Conservation (phyloP, 2,888 invertebrate genomes). For the Meiosimyza decipiens region DNA sequence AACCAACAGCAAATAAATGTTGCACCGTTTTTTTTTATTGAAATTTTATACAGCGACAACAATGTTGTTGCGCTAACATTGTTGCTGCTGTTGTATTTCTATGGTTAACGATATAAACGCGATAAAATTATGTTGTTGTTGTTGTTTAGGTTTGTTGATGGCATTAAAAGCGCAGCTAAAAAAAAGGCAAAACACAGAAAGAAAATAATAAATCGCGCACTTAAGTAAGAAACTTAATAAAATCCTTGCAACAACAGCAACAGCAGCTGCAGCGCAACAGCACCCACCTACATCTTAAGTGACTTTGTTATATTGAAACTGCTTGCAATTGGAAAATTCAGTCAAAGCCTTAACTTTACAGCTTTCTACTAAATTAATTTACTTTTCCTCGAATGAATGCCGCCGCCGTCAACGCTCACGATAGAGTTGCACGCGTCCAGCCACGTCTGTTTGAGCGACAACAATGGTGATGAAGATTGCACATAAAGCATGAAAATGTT, state of each 20-base stretch:
- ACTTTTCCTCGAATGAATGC: conserved; percentile 54
- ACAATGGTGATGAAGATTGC: conserved; percentile 40
- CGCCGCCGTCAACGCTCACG: conserved; percentile 15
- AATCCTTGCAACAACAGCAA: conserved; percentile 25
- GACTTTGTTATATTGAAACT: conserved; percentile 24
- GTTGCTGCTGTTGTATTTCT: conserved; percentile 31
- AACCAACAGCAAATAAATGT: too few relatives aligned
- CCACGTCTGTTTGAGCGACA: conserved; percentile 31
- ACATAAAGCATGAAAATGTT: conserved; percentile 11
- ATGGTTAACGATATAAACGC: conserved; percentile 44
- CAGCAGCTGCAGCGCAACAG: conserved; percentile 6
- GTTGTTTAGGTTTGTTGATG: conserved; percentile 34
- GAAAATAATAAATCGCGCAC: too few relatives aligned
- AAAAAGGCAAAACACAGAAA: too few relatives aligned
- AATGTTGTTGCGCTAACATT: conserved; percentile 29
- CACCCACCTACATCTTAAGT: not conserved
- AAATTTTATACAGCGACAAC: conserved; percentile 34
- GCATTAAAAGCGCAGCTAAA: conserved; percentile 31
- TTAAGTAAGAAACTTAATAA: conserved; percentile 11
- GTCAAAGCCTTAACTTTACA: conserved; percentile 61
- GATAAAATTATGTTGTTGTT: conserved; percentile 36
- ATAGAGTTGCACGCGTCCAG: conserved; percentile 13
- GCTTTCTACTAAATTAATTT: conserved; percentile 65
- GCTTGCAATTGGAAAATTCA: conserved; percentile 50
- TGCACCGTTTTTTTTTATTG: conserved; percentile 25